Evolutionary conservation across 2,888 invertebrate species (phyloP), one percentile per base, ranked within the genome.

Genomic region (Dolichopus griseipennis): DNA sequence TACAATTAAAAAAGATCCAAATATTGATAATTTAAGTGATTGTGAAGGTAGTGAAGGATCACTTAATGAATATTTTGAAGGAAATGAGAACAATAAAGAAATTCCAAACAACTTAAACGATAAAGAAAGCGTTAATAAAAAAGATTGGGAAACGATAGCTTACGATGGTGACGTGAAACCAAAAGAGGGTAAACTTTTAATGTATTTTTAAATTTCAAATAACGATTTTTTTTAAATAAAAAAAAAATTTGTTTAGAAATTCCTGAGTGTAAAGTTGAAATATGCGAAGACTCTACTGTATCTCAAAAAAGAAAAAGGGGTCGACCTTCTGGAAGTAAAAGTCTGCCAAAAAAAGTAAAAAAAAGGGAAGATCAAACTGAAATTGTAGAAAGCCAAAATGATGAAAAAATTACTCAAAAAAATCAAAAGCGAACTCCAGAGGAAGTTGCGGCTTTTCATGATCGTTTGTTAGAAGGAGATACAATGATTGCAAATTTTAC

Each of bases 401-500:
- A 22, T 1, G 22, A 22, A 8, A 3, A 21, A 22, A 20, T 62
- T 22, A 2, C 21, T 22, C 22, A 62, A 10, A 62, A 62, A 18
- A 18, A 62, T 21, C 21, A 62, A 9, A 21, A 22, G 10, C 21
- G 22, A 12, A 22, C 9, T 1, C 22, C 22, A 15, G 62, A 62
- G 20, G 12, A 62, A 62, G 20, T 22, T 1, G 62, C 62, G 5
- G 22, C 21, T 7, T 12, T 21, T 22, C 21, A 22, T 62, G 22
- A 62, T 20, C 15, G 52, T 6, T 22, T 62, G 12, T 22, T 22
- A 20, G 62, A 62, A 18, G 62, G 22, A 7, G 22, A 62, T 12
- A 62, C 20, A 62, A 62, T 62, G 21, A 62, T 80, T 37, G 74
- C 78, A 0, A 73, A 75, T 20, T 76, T 79, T 65, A 78, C 79